Percentiles rank a stretch among this genome's conserved stretches.
Evolutionary conservation across 2,797 vertebrate genomes (phyloP).

Genomic region (Fratercula arctica): DNA sequence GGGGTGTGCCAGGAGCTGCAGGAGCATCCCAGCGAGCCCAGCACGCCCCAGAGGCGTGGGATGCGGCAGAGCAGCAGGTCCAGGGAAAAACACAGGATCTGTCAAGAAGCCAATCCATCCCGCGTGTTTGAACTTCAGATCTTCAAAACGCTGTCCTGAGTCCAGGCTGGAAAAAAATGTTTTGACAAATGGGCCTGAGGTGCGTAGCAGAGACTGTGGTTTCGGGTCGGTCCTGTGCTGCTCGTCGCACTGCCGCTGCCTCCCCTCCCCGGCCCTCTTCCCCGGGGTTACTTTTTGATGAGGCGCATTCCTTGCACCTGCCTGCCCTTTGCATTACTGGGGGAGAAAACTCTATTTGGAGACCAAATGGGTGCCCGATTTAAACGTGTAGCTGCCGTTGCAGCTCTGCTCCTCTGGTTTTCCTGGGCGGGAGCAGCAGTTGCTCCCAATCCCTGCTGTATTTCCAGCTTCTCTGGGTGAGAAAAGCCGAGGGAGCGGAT

Average conservation of each 20-base stretch:
- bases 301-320: not conserved
- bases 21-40: not conserved
- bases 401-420: not conserved
- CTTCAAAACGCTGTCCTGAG: not conserved
- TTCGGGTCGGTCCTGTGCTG: not conserved
- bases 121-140: rapidly evolving
- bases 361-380: not conserved
- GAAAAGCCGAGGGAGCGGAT: not conserved
- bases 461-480: not conserved
- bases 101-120: not conserved
- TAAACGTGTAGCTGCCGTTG: rapidly evolving
- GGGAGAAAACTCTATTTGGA: not conserved
- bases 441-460: not conserved
- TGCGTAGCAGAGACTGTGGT: not conserved
- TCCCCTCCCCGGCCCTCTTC: not conserved
- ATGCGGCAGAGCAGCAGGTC: not conserved
- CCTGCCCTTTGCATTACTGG: not conserved
- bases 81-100: not conserved
- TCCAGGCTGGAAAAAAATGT: not conserved
- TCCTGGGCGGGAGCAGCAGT: not conserved
- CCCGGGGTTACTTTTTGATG: conserved; percentile 48
- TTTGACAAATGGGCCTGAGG: not conserved
- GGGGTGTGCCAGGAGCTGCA: not conserved
- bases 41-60: rapidly evolving
- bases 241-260: not conserved